Conservation (phyloP, 2,113 vertebrate species). For the Cyanistes caeruleus region DNA sequence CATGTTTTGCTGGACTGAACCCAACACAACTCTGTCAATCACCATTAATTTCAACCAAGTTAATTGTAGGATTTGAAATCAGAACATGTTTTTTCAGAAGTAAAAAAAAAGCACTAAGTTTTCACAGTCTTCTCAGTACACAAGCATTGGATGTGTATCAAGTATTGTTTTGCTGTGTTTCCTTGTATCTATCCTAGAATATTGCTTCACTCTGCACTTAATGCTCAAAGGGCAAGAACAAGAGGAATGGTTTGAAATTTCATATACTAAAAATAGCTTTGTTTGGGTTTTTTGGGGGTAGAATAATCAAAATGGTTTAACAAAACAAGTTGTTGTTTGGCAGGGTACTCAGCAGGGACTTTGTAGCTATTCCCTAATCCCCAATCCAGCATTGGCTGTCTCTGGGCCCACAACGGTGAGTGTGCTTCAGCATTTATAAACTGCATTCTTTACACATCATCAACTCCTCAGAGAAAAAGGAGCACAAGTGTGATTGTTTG, state of each 20-base stretch:
- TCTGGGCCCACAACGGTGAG: background rate
- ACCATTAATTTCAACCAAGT: background rate
- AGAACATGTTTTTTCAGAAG: background rate
- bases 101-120: background rate
- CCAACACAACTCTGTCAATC: background rate
- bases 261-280: slow-evolving; percentile 40
- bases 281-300: background rate
- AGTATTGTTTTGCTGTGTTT: slow-evolving; percentile 15
- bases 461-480: background rate
- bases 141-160: background rate
- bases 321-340: slow-evolving; percentile 16
- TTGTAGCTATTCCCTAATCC: background rate
- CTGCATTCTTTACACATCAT: background rate
- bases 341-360: background rate
- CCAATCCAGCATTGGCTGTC: background rate
- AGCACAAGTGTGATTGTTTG: background rate
- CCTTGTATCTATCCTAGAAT: background rate
- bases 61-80: background rate
- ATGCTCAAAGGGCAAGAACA: background rate
- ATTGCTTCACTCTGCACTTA: slow-evolving; percentile 19
- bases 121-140: background rate
- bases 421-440: background rate
- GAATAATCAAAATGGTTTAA: slow-evolving; percentile 13
- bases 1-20: background rate
- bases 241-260: background rate